Evolutionary conservation across 1,140 invertebrate genomes (phyloP).

Genomic region (Caerostris darwini): DNA sequence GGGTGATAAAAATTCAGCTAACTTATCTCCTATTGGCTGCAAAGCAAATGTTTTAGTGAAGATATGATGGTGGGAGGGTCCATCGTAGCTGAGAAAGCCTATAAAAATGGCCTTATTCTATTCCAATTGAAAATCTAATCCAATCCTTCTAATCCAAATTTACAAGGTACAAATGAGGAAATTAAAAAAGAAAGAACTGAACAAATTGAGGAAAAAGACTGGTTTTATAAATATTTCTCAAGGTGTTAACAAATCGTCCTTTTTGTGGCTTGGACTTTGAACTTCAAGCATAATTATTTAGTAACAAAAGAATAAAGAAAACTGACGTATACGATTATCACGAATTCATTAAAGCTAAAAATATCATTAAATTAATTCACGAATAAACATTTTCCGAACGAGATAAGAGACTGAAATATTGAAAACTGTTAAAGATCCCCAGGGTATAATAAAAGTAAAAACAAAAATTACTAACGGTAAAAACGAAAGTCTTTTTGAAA

Average conservation of each 20-base stretch:
- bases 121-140: too few relatives aligned
- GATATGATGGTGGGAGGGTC: neutral
- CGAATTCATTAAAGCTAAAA: neutral
- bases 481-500: neutral
- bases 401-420: neutral
- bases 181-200: neutral
- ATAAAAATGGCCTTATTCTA: neutral
- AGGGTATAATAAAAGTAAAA: neutral
- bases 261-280: neutral
- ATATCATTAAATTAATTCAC: neutral
- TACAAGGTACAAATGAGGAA: neutral
- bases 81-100: neutral
- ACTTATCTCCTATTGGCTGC: neutral
- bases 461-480: neutral
- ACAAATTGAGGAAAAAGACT: neutral
- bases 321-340: neutral
- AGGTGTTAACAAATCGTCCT: neutral
- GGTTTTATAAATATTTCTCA: neutral
- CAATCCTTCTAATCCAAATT: neutral
- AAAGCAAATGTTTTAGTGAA: neutral
- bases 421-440: neutral
- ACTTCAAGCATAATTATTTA: neutral
- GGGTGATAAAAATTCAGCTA: neutral
- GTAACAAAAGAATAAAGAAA: neutral
- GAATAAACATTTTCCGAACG: neutral